These are phyloP conservation scores for Enteromius unitaeniatus DNA, from an alignment of 2,797 vertebrate genomes.

Conservation along the genomic window DNA sequence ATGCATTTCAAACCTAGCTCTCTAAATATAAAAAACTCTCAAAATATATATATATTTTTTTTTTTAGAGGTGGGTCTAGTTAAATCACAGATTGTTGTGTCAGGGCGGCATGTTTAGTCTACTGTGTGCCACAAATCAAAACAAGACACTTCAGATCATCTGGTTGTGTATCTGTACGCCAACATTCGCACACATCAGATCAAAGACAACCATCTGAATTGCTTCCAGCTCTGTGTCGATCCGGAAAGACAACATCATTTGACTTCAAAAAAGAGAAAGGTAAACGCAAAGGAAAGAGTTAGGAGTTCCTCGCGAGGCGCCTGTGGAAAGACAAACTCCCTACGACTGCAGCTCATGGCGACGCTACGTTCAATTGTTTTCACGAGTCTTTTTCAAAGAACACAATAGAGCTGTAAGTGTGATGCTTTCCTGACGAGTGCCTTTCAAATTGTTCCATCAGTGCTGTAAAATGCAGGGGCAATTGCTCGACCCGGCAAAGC, in stretches of 20 bases:
- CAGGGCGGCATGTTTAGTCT: constrained; percentile 7
- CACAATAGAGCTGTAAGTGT: constrained; percentile 25
- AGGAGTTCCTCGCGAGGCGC: not conserved
- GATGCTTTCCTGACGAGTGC: constrained; percentile 38
- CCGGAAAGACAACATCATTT: constrained; percentile 12
- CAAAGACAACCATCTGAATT: constrained; percentile 33
- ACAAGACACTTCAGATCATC: constrained; percentile 1
- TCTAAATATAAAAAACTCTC: no score
- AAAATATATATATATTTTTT: not conserved
- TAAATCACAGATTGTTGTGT: constrained; percentile 8
- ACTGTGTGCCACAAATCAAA: not conserved
- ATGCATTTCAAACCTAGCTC: not conserved
- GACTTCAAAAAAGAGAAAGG: not conserved
- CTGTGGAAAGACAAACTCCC: constrained; percentile 4
- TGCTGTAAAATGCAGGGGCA: constrained; percentile 29
- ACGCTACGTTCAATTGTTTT: constrained; percentile 33
- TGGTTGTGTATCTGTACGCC: not conserved
- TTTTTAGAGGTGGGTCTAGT: not conserved
- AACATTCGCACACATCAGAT: constrained; percentile 25
- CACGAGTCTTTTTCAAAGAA: constrained; percentile 26
- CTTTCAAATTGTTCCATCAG: constrained; percentile 41
- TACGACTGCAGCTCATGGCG: constrained; percentile 5
- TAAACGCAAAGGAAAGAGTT: not conserved
- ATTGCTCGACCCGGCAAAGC: constrained; percentile 40
- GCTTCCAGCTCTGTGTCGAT: constrained; percentile 20